Base-by-base conservation (phyloP, 2,797 vertebrate species). In the Schizopygopsis malacanthus region DNA sequence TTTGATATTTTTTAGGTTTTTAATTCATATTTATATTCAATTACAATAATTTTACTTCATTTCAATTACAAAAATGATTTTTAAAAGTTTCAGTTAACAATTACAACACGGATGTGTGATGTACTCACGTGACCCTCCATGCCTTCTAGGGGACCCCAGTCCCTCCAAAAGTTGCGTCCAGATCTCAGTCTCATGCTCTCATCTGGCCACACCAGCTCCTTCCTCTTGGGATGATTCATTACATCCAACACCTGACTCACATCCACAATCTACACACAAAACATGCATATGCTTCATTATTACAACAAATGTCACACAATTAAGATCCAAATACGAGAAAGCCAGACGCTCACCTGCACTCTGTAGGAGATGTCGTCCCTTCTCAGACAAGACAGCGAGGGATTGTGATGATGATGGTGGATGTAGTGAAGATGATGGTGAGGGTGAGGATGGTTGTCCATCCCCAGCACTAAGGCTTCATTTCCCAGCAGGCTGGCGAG, bases 101-200 rank as follows among this genome's bases (percentile, higher is more conserved):
- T 56, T 15, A 56, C 52, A 59, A 25, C 1, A 59, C 4, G 8
- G 4, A 1, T 69, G 67, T 41, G 20, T 39, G 7, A 63, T 25
- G 25, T 16, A 97, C 98, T 97, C 91, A 99, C 98, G 93, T 98
- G 97, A 96, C 98, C 98, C 96, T 99, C 98, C 98, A 99, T 99
- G 94, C 98, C 98, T 95, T 99, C 97, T 89, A 96, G 93, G 89
- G 98, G 98, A 96, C 96, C 97, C 98, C 98, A 99, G 92, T 99
- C 98, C 93, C 97, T 98, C 98, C 98, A 99, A 95, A 96, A 97
- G 93, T 96, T 98, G 88, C 97, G 96, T 89, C 98, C 98, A 82
- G 98, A 97, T 93, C 97, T 97, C 91, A 98, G 94, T 92, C 97
- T 96, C 93, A 98, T 92, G 0, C 95, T 94, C 92, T 99, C 98